Base-by-base conservation (phyloP, 2,888 invertebrate species). In the Plebejus argus region DNA sequence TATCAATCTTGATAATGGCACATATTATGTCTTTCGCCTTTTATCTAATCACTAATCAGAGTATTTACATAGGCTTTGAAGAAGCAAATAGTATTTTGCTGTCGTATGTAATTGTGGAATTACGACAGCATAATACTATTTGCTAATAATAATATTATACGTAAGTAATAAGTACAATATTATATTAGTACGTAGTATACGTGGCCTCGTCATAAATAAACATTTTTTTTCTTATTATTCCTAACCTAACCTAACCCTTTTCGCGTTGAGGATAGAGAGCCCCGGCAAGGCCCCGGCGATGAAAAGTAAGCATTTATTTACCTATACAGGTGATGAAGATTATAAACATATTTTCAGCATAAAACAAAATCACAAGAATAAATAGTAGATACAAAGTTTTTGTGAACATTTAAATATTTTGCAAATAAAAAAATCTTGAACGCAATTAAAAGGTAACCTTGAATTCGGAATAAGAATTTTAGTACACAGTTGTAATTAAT, bases 41-140 rank as follows among this genome's bases (percentile, higher is more conserved):
- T 66, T 28, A 66, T 66, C 66, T 66, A 28, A 66, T 66, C 80
- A 82, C 79, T 66, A 28, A 66, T 66, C 80, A 82, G 79, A 83
- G 76, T 80, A 79, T 66, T 45, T 28, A 66, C 1, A 28, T 66
- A 28, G 23, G 15, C 66, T 66, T 23, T 66, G 12, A 28, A 5
- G 66, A 15, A 66, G 66, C 66, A 66, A 66, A 66, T 4, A 66
- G 28, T 66, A 66, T 66, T 66, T 28, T 33, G 23, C 61, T 23
- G 23, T 18, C 28, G 66, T 28, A n/a, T n/a, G n/a, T n/a, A n/a
- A n/a, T n/a, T n/a, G n/a, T n/a, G n/a, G n/a, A n/a, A n/a, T n/a
- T n/a, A n/a, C n/a, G n/a, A n/a, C n/a, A n/a, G n/a, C n/a, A n/a
- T n/a, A n/a, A n/a, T n/a, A n/a, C n/a, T n/a, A n/a, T n/a, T n/a